Conservation (phyloP, 2,888 invertebrate species). For the Diadegma fenestrale region DNA sequence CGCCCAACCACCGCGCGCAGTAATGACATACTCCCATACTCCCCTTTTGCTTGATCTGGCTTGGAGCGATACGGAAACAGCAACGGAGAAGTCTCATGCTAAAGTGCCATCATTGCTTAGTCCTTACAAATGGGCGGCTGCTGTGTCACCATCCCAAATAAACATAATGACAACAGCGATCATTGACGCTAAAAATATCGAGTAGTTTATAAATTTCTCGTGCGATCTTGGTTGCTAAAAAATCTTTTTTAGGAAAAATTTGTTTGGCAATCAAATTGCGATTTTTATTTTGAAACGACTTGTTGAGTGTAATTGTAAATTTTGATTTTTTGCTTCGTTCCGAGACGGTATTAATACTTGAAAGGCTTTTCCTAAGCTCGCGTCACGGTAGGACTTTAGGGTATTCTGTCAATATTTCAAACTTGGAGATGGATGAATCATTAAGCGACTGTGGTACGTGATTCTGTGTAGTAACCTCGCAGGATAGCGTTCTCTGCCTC, state of each 20-base stretch:
- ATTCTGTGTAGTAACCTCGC: background rate
- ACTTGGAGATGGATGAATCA: conserved; percentile 17
- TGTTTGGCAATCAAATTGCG: too few species aligned
- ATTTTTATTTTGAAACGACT: too few species aligned
- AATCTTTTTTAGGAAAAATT: too few species aligned
- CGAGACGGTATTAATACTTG: background rate
- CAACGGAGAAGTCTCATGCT: background rate
- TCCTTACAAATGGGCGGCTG: conserved; percentile 35
- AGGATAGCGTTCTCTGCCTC: background rate
- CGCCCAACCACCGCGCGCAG: conserved; percentile 77
- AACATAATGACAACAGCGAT: background rate
- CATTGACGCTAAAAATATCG: too few species aligned
- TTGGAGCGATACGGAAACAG: conserved; percentile 63
- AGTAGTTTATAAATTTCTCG: too few species aligned
- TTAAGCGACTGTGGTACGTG: conserved; percentile 1
- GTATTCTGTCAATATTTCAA: conserved; percentile 35
- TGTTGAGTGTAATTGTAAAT: background rate
- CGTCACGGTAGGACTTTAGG: background rate
- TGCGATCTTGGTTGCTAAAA: too few species aligned
- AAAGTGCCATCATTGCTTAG: conserved; percentile 31
- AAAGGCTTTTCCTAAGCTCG: background rate
- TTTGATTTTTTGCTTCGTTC: background rate
- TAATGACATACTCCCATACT: conserved; percentile 82
- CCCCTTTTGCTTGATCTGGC: conserved; percentile 63
- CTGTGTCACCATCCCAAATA: conserved; percentile 42